Percentiles rank a stretch among this genome's conserved stretches.
Evolutionary conservation across 2,888 invertebrate species (phyloP).

Genomic region (Leptinotarsa rubiginosa): DNA sequence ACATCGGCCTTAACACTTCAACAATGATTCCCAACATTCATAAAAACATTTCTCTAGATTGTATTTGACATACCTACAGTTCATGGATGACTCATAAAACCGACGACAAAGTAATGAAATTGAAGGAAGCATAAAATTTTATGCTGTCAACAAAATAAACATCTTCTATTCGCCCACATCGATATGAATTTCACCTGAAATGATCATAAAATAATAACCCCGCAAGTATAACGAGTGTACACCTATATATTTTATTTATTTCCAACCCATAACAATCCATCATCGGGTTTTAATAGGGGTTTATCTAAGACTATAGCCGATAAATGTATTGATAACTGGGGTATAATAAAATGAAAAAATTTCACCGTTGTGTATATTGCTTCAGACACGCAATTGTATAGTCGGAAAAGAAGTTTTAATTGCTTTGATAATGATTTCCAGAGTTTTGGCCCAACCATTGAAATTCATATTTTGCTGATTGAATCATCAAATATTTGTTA

Average conservation of each 20-base stretch:
- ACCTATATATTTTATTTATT: conserved; percentile 36
- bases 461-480: too few relatives aligned
- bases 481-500: too few relatives aligned
- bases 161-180: conserved; percentile 18
- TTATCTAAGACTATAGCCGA: conserved; percentile 43
- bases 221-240: conserved; percentile 15
- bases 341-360: conserved; percentile 38
- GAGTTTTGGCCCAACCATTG: too few relatives aligned
- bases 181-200: conserved; percentile 21
- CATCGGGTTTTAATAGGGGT: conserved; percentile 47
- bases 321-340: conserved; percentile 44
- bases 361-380: conserved; percentile 22
- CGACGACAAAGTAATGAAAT: conserved; percentile 4
- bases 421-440: neutral
- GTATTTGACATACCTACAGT: too few relatives aligned
- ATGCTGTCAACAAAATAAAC: neutral
- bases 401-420: conserved; percentile 13
- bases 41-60: too few relatives aligned
- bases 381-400: conserved; percentile 27
- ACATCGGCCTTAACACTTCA: too few relatives aligned
- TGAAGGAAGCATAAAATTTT: neutral
- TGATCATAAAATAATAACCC: conserved; percentile 25
- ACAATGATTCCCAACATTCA: too few relatives aligned
- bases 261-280: conserved; percentile 46
- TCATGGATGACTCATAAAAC: neutral